phyloP scores from a whole-genome alignment of 2,113 vertebrate genomes.

The Theristicus caerulescens region DNA sequence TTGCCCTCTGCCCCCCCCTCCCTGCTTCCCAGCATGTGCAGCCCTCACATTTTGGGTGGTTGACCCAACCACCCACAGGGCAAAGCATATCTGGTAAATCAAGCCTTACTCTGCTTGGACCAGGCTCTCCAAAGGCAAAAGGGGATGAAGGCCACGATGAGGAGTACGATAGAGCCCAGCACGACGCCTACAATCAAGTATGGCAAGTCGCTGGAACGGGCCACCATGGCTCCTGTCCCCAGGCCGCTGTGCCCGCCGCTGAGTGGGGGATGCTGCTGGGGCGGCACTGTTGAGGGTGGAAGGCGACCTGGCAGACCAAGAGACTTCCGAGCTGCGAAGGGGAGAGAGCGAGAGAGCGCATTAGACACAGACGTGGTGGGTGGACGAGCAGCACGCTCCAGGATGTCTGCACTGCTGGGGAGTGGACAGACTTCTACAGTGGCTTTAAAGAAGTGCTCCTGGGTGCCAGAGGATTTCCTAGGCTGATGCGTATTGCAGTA shows the following conservation, averaged over 20 bases:
- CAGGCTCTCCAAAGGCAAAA: conserved; percentile 96
- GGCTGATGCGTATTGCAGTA: background rate
- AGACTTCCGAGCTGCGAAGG: conserved; percentile 74
- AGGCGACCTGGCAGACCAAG: conserved; percentile 77
- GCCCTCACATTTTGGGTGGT: background rate
- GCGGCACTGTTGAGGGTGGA: conserved; percentile 71
- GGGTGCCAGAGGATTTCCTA: background rate
- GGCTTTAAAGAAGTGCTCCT: background rate
- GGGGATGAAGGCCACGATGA: conserved; percentile 94
- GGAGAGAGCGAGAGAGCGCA: accelerated
- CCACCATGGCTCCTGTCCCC: conserved; percentile 75
- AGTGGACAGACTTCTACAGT: background rate
- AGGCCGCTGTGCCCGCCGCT: conserved; percentile 58
- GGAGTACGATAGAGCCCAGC: conserved; percentile 88
- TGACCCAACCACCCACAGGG: background rate
- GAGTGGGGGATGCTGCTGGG: conserved; percentile 60
- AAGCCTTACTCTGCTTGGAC: conserved; percentile 92
- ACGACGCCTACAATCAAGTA: conserved; percentile 93
- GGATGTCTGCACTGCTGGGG: background rate
- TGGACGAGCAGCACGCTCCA: background rate
- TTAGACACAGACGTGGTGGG: background rate
- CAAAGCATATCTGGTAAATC: background rate
- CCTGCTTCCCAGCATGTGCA: background rate
- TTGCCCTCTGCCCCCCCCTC: background rate
- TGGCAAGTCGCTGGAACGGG: conserved; percentile 89